Conservation (phyloP, 2,888 invertebrate genomes). For the Colostygia pectinataria region DNA sequence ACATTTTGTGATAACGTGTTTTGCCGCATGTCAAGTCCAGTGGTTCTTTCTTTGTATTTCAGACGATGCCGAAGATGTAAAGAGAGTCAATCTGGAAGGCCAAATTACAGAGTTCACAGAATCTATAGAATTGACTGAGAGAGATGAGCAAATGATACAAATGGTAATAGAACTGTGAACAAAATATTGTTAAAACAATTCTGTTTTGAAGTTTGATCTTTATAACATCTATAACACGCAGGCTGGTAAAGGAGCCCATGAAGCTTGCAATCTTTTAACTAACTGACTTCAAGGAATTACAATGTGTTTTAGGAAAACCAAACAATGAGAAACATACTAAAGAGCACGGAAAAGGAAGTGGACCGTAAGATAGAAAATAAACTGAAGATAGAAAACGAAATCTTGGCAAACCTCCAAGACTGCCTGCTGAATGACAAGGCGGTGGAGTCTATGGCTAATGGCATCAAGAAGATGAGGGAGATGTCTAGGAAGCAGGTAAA, state of each 20-base stretch:
- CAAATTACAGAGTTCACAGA: constrained; percentile 81
- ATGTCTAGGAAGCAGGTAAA: constrained; percentile 75
- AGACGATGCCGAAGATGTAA: constrained; percentile 81
- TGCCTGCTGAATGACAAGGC: constrained; percentile 87
- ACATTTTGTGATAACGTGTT: no score
- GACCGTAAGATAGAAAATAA: constrained; percentile 82
- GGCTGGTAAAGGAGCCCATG: no score
- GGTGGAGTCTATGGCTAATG: constrained; percentile 78
- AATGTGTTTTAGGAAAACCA: constrained; percentile 76
- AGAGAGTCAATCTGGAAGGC: constrained; percentile 73
- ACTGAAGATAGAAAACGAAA: constrained; percentile 84
- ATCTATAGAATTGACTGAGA: constrained; percentile 84
- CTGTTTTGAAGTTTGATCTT: no score
- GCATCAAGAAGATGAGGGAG: constrained; percentile 76
- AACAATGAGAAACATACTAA: constrained; percentile 63
- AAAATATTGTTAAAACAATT: no score
- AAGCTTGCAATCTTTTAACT: no score
- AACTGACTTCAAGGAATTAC: no score
- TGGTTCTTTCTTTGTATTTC: constrained; percentile 23
- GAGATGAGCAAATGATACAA: constrained; percentile 81
- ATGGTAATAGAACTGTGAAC: constrained; percentile 43
- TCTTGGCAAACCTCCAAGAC: constrained; percentile 85
- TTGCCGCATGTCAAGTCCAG: not conserved
- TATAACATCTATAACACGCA: no score
- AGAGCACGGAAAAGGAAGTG: constrained; percentile 58